A percentile compares a stretch with the other conserved stretches of the same genome.
These are phyloP conservation scores for Morpho deidamia DNA, from an alignment of 2,888 invertebrate species.

Conservation along the genomic window DNA sequence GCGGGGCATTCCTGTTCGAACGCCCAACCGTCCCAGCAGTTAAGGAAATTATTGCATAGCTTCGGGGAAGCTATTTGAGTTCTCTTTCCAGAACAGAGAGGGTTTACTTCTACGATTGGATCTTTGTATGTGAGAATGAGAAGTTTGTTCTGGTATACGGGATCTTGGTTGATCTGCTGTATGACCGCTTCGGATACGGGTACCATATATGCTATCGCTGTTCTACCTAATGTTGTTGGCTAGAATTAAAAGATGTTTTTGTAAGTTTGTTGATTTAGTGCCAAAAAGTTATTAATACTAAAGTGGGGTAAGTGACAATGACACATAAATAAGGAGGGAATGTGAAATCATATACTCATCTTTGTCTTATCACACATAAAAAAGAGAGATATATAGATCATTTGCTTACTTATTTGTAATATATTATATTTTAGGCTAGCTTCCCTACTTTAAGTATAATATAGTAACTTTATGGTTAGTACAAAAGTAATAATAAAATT, in stretches of 20 bases:
- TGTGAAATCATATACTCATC: no score
- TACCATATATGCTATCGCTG: slow-evolving; percentile 52
- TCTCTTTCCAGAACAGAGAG: slow-evolving; percentile 64
- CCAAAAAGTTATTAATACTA: no score
- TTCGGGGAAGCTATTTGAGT: slow-evolving; percentile 81
- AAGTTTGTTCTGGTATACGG: slow-evolving; percentile 55
- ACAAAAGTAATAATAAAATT: no score
- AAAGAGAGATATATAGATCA: no score
- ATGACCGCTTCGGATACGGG: slow-evolving; percentile 64
- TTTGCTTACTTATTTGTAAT: no score
- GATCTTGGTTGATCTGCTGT: slow-evolving; percentile 53
- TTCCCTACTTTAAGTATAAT: no score
- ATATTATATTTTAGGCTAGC: no score
- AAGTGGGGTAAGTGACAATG: no score
- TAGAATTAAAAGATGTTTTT: slow-evolving; percentile 23
- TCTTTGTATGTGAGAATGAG: slow-evolving; percentile 44
- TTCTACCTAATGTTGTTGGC: slow-evolving; percentile 40
- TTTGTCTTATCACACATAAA: no score
- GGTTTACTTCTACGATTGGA: slow-evolving; percentile 47
- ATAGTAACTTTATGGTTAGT: no score
- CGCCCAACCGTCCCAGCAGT: slow-evolving; percentile 85
- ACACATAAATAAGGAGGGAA: no score
- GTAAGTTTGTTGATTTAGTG: neutral
- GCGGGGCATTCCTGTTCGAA: slow-evolving; percentile 82
- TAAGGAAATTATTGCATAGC: slow-evolving; percentile 80